Evolutionary conservation across 2,797 vertebrate species (phyloP).

Genomic region (Threskiornis aethiopicus): DNA sequence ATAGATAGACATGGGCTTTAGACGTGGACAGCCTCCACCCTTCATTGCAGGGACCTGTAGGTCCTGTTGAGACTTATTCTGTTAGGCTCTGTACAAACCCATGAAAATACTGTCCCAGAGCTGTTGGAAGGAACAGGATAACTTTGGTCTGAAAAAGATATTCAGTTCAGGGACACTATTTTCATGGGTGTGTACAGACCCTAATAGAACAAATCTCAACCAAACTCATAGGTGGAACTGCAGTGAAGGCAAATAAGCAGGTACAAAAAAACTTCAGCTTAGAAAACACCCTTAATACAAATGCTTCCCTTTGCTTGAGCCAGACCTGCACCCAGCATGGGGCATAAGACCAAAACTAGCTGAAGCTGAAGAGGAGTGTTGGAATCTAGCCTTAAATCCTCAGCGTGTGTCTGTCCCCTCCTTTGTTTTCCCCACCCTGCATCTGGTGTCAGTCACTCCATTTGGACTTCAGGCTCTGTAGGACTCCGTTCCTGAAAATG

Average conservation of each 20-base stretch:
- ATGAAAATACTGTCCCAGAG: background rate
- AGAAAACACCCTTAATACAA: background rate
- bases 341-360: background rate
- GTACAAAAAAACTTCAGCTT: background rate
- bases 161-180: background rate
- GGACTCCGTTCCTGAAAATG: background rate
- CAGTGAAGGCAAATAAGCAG: background rate
- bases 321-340: background rate
- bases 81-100: background rate
- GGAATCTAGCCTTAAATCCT: background rate
- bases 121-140: background rate
- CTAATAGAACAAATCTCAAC: background rate
- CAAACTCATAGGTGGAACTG: background rate
- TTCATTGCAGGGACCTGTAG: background rate
- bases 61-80: background rate
- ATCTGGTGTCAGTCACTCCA: background rate
- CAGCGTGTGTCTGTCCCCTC: background rate
- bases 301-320: background rate
- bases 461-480: background rate
- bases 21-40: background rate
- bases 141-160: background rate
- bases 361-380: background rate
- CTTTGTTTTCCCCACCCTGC: background rate
- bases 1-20: background rate
- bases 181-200: background rate